phyloP scores from a whole-genome alignment of 2,888 invertebrate species.

The Cephonodes hylas region DNA sequence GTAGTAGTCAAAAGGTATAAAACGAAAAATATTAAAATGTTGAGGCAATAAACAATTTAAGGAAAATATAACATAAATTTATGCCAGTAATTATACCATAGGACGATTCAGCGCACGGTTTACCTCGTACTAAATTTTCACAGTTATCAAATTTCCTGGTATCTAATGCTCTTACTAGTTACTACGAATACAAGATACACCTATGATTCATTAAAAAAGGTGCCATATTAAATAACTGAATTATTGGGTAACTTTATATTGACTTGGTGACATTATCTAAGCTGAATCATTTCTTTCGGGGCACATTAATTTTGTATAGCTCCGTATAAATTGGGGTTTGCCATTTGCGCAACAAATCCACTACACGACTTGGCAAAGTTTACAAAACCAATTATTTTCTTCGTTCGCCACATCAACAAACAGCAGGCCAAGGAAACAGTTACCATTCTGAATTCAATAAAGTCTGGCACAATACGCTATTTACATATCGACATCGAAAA shows the following conservation, averaged over 20 bases:
- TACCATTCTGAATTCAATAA: constrained; percentile 27
- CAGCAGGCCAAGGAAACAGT: constrained; percentile 11
- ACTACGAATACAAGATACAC: background rate
- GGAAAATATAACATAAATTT: background rate
- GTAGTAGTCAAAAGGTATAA: too few species aligned
- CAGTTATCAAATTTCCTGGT: background rate
- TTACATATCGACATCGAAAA: constrained; percentile 30
- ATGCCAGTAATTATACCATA: background rate
- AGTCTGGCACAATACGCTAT: constrained; percentile 38
- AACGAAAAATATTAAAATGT: background rate
- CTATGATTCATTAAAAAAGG: background rate
- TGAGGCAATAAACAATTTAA: background rate
- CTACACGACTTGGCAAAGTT: constrained; percentile 18
- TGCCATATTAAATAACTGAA: background rate
- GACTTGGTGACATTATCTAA: background rate
- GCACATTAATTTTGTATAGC: constrained; percentile 4
- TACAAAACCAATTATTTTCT: constrained; percentile 15
- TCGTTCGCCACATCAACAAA: constrained; percentile 15
- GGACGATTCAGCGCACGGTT: background rate
- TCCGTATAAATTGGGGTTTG: constrained; percentile 6
- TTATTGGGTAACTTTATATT: background rate
- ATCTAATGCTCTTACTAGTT: background rate
- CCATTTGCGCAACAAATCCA: constrained; percentile 11
- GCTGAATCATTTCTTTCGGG: constrained; percentile 1
- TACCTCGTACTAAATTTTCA: background rate